Base-by-base conservation (phyloP, 2,797 vertebrate species). In the Champsocephalus esox region DNA sequence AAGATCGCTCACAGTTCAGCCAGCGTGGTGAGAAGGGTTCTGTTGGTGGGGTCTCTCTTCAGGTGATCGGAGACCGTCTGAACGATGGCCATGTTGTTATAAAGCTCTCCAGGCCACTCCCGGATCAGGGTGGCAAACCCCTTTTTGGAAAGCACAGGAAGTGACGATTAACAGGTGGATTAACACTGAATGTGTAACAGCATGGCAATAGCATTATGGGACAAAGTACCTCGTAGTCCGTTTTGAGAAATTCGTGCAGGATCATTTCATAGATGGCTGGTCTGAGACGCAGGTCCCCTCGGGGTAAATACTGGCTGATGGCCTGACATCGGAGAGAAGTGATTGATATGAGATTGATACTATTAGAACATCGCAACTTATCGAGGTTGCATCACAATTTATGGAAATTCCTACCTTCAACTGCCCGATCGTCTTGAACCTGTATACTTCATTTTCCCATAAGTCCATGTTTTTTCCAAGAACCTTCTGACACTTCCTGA, bases 191-290 rank as follows among this genome's bases (percentile, higher is more conserved):
- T 28, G 55, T 44, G 9, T 48, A 38, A 45, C 45, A 60, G 4
- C 19, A 21, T 10, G 28, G 41, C 1, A 24, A 16, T 32, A 62
- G 3, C 1, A 28, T 3, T 2, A 45, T 13, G 3, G 19, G 72
- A 56, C 43, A 43, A 76, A 69, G 3, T 94, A 99, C 98, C 96
- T 99, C 97, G 17, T 97, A 98, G 91, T 99, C 98, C 44, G 96
- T 98, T 93, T 97, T 96, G 87, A 99, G 95, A 92, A 99, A 99
- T 62, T 99, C 97, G 13, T 99, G 97, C 68, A 99, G 88, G 90
- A 99, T 98, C 98, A 99, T 99, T 95, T 99, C 98, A 44, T 99
- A 99, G 91, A 99, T 99, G 75, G 96, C 96, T 24, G 98, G 98
- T 77, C 98, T 96, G 87, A 99, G 95, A 78, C 98, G 93, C 38